These are phyloP conservation scores for Leptarthrus brevirostris DNA, from an alignment of 2,888 invertebrate genomes.

Conservation along the genomic window DNA sequence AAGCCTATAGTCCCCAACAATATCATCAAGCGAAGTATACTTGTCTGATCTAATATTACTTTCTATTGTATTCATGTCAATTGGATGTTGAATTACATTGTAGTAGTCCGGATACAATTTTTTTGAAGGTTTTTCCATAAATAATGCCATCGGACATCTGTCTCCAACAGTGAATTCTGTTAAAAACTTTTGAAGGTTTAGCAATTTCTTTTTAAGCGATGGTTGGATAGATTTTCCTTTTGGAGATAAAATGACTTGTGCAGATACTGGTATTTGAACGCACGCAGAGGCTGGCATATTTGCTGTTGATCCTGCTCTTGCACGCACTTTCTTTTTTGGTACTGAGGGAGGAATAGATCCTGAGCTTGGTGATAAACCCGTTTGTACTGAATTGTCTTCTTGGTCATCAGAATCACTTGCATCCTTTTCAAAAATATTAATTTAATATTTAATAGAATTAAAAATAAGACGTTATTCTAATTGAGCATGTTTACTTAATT, in stretches of 20 bases:
- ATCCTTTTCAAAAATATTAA: slow-evolving; percentile 17
- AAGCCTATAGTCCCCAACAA: slow-evolving; percentile 86
- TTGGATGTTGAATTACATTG: slow-evolving; percentile 91
- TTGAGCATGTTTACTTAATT: no score
- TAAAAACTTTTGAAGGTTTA: slow-evolving; percentile 81
- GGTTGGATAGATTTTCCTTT: slow-evolving; percentile 63
- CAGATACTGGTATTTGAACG: slow-evolving; percentile 26
- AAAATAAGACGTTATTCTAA: no score
- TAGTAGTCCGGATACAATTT: slow-evolving; percentile 96
- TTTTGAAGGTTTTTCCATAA: slow-evolving; percentile 96
- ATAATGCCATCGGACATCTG: slow-evolving; percentile 87
- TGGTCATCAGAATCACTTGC: slow-evolving; percentile 57
- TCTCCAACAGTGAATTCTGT: slow-evolving; percentile 80
- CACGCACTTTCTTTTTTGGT: slow-evolving; percentile 63
- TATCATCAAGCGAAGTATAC: slow-evolving; percentile 86
- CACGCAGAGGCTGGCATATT: slow-evolving; percentile 16
- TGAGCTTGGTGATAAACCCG: slow-evolving; percentile 30
- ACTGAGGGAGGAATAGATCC: slow-evolving; percentile 37
- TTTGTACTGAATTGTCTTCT: slow-evolving; percentile 50
- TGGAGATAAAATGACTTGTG: slow-evolving; percentile 59
- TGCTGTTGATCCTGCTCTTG: slow-evolving; percentile 57
- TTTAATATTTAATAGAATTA: no score
- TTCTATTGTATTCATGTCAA: slow-evolving; percentile 95
- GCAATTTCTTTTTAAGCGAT: slow-evolving; percentile 79
- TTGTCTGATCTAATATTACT: slow-evolving; percentile 87